Evolutionary conservation across 2,888 invertebrate species (phyloP).

Genomic region (Sminthurinus aureus): DNA sequence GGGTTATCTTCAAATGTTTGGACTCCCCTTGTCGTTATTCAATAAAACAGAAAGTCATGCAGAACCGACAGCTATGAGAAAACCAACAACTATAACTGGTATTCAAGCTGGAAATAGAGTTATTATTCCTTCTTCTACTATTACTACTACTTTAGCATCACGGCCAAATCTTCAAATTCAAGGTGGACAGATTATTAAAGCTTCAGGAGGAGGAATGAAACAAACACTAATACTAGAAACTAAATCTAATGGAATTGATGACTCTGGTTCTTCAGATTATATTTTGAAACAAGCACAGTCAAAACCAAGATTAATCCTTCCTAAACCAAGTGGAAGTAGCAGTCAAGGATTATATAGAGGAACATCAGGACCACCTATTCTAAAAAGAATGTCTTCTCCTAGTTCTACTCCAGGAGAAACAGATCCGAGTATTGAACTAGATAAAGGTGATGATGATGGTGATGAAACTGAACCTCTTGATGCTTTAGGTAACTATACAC

Average conservation of each 20-base stretch:
- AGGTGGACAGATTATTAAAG: not conserved
- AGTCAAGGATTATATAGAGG: not conserved
- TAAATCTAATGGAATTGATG: not conserved
- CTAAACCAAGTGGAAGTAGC: conserved; percentile 21
- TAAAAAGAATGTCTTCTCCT: conserved; percentile 27
- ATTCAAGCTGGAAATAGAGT: not conserved
- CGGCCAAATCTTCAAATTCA: not conserved
- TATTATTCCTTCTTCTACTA: no score
- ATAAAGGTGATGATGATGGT: conserved; percentile 42
- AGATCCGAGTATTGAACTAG: conserved; percentile 44
- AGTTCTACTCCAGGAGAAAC: not conserved
- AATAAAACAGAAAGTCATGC: conserved; percentile 40
- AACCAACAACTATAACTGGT: no score
- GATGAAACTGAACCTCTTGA: conserved; percentile 46
- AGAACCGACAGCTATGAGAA: not conserved
- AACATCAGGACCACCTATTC: conserved; percentile 32
- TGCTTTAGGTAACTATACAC: conserved; percentile 27
- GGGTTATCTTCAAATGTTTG: conserved; percentile 50
- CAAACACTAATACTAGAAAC: conserved; percentile 11
- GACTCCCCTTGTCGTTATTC: conserved; percentile 50
- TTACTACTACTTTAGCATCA: not conserved
- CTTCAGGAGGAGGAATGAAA: not conserved
- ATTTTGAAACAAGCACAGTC: not conserved
- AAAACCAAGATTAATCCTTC: conserved; percentile 35
- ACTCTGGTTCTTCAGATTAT: not conserved